A percentile compares a stretch with the other conserved stretches of the same genome.
These are phyloP conservation scores for Anguilla anguilla DNA, from an alignment of 2,797 vertebrate species.

Conservation along the genomic window DNA sequence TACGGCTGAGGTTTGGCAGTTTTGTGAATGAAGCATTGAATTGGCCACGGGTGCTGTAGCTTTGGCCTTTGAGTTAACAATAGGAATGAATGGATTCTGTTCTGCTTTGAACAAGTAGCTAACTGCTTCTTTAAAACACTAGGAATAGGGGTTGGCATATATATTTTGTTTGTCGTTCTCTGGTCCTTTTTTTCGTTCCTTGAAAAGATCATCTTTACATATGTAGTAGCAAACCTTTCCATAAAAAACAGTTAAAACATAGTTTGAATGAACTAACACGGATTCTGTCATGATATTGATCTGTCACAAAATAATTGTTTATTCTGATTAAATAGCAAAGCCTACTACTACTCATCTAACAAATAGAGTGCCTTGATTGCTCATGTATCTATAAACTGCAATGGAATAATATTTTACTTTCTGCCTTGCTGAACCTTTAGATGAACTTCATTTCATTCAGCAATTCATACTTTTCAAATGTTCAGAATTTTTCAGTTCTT, in stretches of 20 bases:
- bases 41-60: background rate
- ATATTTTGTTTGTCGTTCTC: background rate
- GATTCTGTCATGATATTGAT: background rate
- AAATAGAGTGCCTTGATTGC: background rate
- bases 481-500: background rate
- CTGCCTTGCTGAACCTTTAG: background rate
- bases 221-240: background rate
- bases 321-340: background rate
- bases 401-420: background rate
- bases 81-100: background rate
- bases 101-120: background rate
- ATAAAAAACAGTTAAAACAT: background rate
- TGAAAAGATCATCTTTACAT: background rate
- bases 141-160: background rate
- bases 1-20: background rate
- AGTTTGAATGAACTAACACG: background rate
- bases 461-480: background rate
- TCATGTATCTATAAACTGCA: background rate
- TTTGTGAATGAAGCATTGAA: background rate
- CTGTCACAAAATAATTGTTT: background rate
- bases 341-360: background rate
- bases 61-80: background rate
- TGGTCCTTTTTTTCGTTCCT: background rate
- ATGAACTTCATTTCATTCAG: background rate
- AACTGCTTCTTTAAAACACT: background rate